Percentiles rank a stretch among this genome's conserved stretches.
Conservation (phyloP, 1,140 invertebrate genomes). For the Semibalanus balanoides region DNA sequence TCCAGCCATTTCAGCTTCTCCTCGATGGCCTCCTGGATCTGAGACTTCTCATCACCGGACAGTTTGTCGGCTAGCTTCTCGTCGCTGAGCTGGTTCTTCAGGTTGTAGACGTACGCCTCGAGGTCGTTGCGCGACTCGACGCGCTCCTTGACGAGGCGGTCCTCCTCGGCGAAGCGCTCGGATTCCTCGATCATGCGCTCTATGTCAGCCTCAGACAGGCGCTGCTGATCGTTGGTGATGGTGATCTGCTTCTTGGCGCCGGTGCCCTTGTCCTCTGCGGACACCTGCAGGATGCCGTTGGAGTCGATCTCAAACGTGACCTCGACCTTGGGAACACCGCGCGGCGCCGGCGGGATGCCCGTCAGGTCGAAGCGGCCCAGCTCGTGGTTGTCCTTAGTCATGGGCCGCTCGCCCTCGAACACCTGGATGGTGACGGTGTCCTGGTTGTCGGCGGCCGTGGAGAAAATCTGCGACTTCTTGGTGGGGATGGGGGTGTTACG, state of each 20-base stretch:
- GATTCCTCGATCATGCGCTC: constrained; percentile 48
- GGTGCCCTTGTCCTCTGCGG: constrained; percentile 45
- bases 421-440: constrained; percentile 98
- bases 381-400: constrained; percentile 98
- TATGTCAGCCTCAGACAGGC: constrained; percentile 44
- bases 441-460: constrained; percentile 96
- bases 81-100: constrained; percentile 96
- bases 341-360: constrained; percentile 89
- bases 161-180: constrained; percentile 95
- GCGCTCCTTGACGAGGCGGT: constrained; percentile 89
- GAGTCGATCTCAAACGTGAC: constrained; percentile 34
- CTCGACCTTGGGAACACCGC: constrained; percentile 42
- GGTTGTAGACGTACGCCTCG: constrained; percentile 91
- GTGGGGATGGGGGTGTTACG: constrained; percentile 88
- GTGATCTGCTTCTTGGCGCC: constrained; percentile 46
- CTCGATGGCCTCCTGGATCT: constrained; percentile 75
- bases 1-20: constrained; percentile 97
- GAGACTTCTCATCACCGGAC: constrained; percentile 77
- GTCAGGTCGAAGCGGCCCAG: constrained; percentile 97
- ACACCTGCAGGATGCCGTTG: constrained; percentile 36
- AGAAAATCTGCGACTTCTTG: constrained; percentile 99
- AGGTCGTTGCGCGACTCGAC: constrained; percentile 81
- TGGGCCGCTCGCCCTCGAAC: constrained; percentile 92
- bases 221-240: constrained; percentile 47
- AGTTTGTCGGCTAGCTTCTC: constrained; percentile 91